Conservation (phyloP, 1,140 invertebrate genomes). For the Oedothorax gibbosus region DNA sequence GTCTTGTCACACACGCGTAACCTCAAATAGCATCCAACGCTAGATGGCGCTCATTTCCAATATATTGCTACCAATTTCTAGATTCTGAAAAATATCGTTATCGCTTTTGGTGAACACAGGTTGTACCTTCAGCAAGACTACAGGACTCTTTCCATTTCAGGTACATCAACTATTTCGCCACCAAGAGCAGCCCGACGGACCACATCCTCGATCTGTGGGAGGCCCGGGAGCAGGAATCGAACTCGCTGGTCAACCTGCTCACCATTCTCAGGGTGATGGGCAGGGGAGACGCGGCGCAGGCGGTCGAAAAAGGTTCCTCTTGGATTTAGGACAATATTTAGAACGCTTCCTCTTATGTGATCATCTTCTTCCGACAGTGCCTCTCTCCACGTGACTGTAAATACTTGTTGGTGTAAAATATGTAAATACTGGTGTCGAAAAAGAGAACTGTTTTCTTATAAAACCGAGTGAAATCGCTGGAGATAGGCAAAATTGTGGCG, state of each 20-base stretch:
- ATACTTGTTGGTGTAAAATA: constrained; percentile 4
- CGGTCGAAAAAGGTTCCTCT: constrained; percentile 87
- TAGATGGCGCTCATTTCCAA: no score
- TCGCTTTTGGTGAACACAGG: no score
- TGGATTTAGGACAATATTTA: constrained; percentile 77
- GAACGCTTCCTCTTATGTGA: neutral
- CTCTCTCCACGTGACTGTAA: constrained; percentile 24
- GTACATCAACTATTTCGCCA: constrained; percentile 96
- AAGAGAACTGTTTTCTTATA: no score
- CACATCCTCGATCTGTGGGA: constrained; percentile 96
- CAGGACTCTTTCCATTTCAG: constrained; percentile 68
- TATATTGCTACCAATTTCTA: no score
- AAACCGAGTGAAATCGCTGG: no score
- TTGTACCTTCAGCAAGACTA: no score
- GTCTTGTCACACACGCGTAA: no score
- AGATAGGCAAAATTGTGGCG: no score
- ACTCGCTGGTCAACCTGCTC: constrained; percentile 87
- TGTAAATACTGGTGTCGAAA: constrained; percentile 12
- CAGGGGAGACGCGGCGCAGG: constrained; percentile 86
- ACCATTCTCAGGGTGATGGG: constrained; percentile 93
- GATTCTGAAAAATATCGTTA: no score
- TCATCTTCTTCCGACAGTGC: constrained; percentile 44
- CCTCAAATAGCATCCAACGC: no score
- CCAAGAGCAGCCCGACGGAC: constrained; percentile 93
- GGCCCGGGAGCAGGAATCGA: constrained; percentile 86